Evolutionary conservation across 2,888 invertebrate genomes (phyloP), one percentile per base, ranked within the genome.

Genomic region (Allacma fusca): DNA sequence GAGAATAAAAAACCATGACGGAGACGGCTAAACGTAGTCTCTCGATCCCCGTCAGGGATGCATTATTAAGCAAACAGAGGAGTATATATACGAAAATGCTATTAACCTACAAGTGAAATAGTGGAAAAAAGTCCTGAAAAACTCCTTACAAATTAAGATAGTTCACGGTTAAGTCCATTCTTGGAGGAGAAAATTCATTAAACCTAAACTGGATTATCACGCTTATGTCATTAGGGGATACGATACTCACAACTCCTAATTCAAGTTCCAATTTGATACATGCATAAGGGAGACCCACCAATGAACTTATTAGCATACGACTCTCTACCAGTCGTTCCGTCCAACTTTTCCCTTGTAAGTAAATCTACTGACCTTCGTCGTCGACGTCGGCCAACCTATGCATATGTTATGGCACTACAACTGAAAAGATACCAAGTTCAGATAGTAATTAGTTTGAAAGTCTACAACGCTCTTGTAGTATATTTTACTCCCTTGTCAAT

Each of bases 101-200:
- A 50, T 50, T 50, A 50, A 50, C 50, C 50, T 13, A 13, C 50
- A 50, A 50, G 50, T 50, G 2, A 16, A 50, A 50, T 50, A 50
- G 5, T 12, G 1, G n/a, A 12, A n/a, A 50, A 50, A n/a, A 1
- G 50, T 13, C 19, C 2, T 19, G n/a, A 50, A 50, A 50, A 50
- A 50, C n/a, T 50, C 19, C n/a, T 50, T 50, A 50, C 50, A 26
- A 26, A 26, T 28, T 29, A 19, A 67, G 67, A 29, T 29, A 29
- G 28, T 67, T 67, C 67, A 67, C 67, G 67, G 29, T 67, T 67
- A 29, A 29, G n/a, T 67, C 67, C 67, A 28, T 67, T 67, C 67
- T 67, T 67, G 67, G 67, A 67, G 28, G 24, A 24, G 12, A 29
- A 67, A 67, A 67, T 67, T 29, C 67, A 29, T 67, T 67, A 67